Evolutionary conservation across 2,888 invertebrate genomes (phyloP), one percentile per base, ranked within the genome.

Genomic region (Leptogaster cylindrica): DNA sequence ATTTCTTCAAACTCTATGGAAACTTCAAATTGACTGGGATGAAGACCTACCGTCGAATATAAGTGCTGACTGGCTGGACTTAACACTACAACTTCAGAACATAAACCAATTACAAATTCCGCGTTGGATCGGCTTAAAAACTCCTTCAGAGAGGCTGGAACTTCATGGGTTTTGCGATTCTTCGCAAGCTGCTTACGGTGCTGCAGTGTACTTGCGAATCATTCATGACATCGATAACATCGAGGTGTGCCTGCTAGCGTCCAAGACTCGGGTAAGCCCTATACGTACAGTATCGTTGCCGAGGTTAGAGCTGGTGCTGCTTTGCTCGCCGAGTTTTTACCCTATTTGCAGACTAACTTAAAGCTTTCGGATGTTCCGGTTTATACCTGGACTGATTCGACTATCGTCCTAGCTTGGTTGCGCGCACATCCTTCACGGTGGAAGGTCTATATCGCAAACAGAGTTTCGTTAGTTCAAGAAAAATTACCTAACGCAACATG

Each of bases 281-380:
- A n/a, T n/a, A n/a, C n/a, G n/a, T 39, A 39, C 58, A n/a, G 58
- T 71, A 3, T 70, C 73, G 1, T 63, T 75, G 12, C 71, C 73
- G 2, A 58, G 73, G 8, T 51, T 75, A 2, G 72, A 74, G 27
- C 65, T 75, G 14, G 69, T 4, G 67, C 41, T 14, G 66, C 27
- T 25, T 7, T 36, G 10, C 14, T 36, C 10, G 36, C 36, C 36
- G 36, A 36, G 10, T 14, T 7, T 36, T 8, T 36, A 3, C 4
- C 36, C 2, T 12, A 51, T 12, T 20, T 44, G n/a, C 44, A 44
- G 14, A 12, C 12, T 12, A 44, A 44, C 20, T 12, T 44, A 3
- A n/a, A 44, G 2, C 6, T 36, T 36, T 36, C 36, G 3, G 36
- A 36, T 5, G 36, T 36, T 36, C 36, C 36, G 10, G 10, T 36